Conservation (phyloP, 2,113 vertebrate species). For the Mesitornis unicolor region DNA sequence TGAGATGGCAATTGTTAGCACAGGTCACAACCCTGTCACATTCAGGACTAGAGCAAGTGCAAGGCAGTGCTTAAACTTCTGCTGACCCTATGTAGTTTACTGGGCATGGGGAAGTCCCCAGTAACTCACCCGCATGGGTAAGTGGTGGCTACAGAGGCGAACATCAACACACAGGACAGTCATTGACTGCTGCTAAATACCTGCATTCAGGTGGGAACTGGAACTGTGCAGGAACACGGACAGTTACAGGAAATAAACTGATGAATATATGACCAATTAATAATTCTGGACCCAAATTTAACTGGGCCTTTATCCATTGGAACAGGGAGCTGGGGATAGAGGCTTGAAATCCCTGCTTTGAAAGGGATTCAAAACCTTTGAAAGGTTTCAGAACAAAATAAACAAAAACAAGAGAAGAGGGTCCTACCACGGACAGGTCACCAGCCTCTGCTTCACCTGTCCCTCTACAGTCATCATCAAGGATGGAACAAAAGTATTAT, state of each 20-base stretch:
- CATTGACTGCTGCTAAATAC: not conserved
- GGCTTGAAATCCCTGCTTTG: not conserved
- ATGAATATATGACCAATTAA: not conserved
- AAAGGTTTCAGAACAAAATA: not conserved
- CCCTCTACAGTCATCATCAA: not conserved
- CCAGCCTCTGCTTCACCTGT: not conserved
- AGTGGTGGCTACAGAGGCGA: not conserved
- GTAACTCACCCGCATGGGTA: rapidly evolving
- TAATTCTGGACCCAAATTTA: not conserved
- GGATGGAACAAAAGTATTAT: not conserved
- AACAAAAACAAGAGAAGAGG: not conserved
- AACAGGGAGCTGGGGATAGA: not conserved
- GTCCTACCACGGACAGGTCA: not conserved
- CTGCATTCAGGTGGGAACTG: not conserved
- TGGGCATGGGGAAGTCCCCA: not conserved
- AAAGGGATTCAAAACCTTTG: too few relatives aligned
- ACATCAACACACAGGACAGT: not conserved
- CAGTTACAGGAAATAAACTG: not conserved
- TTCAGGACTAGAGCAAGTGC: not conserved
- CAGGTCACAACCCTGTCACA: not conserved
- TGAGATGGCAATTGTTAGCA: not conserved
- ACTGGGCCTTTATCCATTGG: not conserved
- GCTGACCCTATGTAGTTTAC: not conserved
- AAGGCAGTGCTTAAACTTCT: not conserved
- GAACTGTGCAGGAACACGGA: not conserved